Base-by-base conservation (phyloP, 2,888 invertebrate species). In the Erebia palarica region DNA sequence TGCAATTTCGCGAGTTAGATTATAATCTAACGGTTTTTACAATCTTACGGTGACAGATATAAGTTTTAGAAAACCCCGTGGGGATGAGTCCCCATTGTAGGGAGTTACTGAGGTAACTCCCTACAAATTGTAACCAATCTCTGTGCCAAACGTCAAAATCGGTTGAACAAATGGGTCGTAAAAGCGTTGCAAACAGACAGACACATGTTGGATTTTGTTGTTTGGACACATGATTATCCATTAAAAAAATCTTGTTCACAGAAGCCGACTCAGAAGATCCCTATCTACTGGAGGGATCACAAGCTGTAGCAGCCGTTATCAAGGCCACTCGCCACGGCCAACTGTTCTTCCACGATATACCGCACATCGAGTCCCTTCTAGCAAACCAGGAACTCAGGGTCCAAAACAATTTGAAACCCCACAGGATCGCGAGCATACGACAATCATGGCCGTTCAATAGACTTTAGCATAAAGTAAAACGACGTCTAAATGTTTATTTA, bases 321-420 rank as follows among this genome's bases (percentile, higher is more conserved):
- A 91, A 92, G 76, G 86, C 95, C 10, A 94, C 93, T 70, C 87
- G 90, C 5, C 94, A 94, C 72, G 95, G 94, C 13, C 90, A 93
- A 76, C 88, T 95, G 9, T 96, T 95, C 84, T 96, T 94, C 84
- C 92, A 94, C 69, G 94, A 96, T 65, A 94, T 95, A 75, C 96
- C 96, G 0, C 96, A 96, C 81, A 93, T 94, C 42, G 87, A 94
- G 75, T 94, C 95, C 0, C 80, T 96, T 5, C 84, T 95, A 11
- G 90, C 90, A 53, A 94, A 96, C 81, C 95, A 96, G 77, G 91
- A 95, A 71, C 86, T 94, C 27, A 87, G 96, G 71, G 83, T 89
- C 68, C 82, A 87, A 58, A 96, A 96, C 81, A 94, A 95, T 18
- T 87, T 96, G 5, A 87, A 94, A 64, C 94, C 94, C 0, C 94